phyloP scores from a whole-genome alignment of 35 echinoderm and acorn worm species.

The Apostichopus japonicus region DNA sequence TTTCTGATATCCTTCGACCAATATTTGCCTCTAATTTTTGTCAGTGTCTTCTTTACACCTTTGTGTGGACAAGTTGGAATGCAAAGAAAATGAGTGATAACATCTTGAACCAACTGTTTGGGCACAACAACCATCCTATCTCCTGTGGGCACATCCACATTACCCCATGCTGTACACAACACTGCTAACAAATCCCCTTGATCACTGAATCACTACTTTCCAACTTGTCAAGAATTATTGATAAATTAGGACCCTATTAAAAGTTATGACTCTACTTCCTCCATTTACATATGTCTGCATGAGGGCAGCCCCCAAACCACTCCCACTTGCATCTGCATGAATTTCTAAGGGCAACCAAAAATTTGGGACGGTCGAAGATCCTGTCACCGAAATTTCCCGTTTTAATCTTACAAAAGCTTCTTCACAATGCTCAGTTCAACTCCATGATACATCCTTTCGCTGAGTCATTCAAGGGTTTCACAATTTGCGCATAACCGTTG shows the following conservation, averaged over 20 bases:
- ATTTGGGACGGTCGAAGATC: neutral
- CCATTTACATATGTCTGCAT: neutral
- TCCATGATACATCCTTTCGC: neutral
- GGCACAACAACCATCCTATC: neutral
- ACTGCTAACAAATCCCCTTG: no score
- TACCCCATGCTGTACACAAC: no score
- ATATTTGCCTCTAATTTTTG: neutral
- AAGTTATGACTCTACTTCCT: neutral
- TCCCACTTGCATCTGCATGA: neutral
- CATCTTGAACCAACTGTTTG: neutral
- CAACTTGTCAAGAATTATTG: no score
- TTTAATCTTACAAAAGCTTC: neutral
- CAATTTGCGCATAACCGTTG: neutral
- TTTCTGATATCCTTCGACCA: conserved; percentile 19
- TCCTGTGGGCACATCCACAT: no score
- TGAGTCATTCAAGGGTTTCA: neutral
- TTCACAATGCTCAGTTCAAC: neutral
- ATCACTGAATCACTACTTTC: no score
- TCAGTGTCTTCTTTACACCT: neutral
- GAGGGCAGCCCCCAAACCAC: neutral
- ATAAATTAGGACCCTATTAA: neutral
- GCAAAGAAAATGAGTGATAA: neutral
- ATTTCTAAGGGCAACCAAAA: neutral
- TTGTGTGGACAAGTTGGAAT: conserved; percentile 4
- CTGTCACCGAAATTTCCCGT: neutral